Evolutionary conservation across 2,113 vertebrate genomes (phyloP).

Genomic region (Sterrhoptilus dennistouni): DNA sequence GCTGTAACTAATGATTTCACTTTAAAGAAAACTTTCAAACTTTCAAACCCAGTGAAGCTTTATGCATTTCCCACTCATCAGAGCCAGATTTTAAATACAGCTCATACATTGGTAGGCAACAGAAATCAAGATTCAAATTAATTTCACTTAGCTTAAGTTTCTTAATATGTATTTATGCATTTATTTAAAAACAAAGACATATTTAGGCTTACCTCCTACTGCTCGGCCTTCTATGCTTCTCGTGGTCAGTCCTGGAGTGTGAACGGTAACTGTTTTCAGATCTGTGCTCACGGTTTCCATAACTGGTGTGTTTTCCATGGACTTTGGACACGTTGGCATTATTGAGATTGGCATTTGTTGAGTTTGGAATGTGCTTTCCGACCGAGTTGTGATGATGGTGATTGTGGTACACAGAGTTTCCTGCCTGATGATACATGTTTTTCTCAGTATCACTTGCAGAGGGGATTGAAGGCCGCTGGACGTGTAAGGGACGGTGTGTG

Average conservation of each 20-base stretch:
- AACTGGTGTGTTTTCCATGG: conserved; percentile 83
- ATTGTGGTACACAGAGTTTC: conserved; percentile 88
- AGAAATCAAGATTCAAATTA: background rate
- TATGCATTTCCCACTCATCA: background rate
- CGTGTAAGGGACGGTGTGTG: conserved; percentile 94
- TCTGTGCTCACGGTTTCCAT: conserved; percentile 82
- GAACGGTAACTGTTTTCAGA: conserved; percentile 84
- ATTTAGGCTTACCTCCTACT: conserved; percentile 86
- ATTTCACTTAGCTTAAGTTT: background rate
- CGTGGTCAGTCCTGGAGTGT: conserved; percentile 79
- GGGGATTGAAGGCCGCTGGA: conserved; percentile 91
- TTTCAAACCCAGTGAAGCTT: background rate
- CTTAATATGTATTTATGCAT: background rate
- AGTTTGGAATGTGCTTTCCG: conserved; percentile 90
- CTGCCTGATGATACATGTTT: conserved; percentile 84
- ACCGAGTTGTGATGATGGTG: conserved; percentile 86
- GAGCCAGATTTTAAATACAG: background rate
- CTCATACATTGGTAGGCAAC: background rate
- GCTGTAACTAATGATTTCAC: background rate
- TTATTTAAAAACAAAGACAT: background rate
- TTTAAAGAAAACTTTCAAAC: background rate
- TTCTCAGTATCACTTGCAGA: conserved; percentile 86
- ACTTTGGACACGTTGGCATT: conserved; percentile 95
- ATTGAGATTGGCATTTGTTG: conserved; percentile 98
- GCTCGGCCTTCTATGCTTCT: conserved; percentile 83